Evolutionary conservation across 2,888 invertebrate species (phyloP).

Genomic region (Anoplius nigerrimus): DNA sequence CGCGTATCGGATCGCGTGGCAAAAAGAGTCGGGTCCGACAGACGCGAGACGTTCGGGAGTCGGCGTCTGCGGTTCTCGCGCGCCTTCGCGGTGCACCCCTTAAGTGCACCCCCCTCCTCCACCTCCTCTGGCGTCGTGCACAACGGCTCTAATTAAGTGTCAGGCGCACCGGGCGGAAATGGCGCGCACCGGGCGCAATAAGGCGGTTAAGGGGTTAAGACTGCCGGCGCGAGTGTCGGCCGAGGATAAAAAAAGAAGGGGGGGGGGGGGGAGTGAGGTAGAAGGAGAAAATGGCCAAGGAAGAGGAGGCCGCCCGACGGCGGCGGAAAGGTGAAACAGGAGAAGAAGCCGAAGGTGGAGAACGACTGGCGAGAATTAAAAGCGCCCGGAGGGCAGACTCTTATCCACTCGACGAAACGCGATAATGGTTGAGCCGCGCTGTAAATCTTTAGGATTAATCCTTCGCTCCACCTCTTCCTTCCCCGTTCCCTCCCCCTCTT

Average conservation of each 20-base stretch:
- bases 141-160: slow-evolving; percentile 57
- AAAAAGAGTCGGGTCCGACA: too few relatives aligned
- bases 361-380: slow-evolving; percentile 49
- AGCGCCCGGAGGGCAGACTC: slow-evolving; percentile 51
- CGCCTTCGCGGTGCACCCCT: slow-evolving; percentile 25
- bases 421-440: slow-evolving; percentile 57
- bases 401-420: slow-evolving; percentile 60
- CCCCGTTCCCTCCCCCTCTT: slow-evolving; percentile 2
- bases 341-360: slow-evolving; percentile 33
- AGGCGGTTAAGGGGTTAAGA: slow-evolving; percentile 55
- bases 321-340: slow-evolving; percentile 17
- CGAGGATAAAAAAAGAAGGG: slow-evolving; percentile 9
- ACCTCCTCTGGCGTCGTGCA: slow-evolving; percentile 47
- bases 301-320: slow-evolving; percentile 6
- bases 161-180: slow-evolving; percentile 53
- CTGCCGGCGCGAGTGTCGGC: slow-evolving; percentile 48
- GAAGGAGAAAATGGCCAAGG: slow-evolving; percentile 7
- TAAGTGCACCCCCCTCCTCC: slow-evolving; percentile 39
- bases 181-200: slow-evolving; percentile 53
- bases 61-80: not conserved
- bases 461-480: slow-evolving; percentile 16
- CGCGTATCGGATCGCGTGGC: too few relatives aligned
- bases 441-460: slow-evolving; percentile 61
- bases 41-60: too few relatives aligned
- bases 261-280: slow-evolving; percentile 39